Conservation (phyloP, 2,113 vertebrate species). For the Mustela lutreola region DNA sequence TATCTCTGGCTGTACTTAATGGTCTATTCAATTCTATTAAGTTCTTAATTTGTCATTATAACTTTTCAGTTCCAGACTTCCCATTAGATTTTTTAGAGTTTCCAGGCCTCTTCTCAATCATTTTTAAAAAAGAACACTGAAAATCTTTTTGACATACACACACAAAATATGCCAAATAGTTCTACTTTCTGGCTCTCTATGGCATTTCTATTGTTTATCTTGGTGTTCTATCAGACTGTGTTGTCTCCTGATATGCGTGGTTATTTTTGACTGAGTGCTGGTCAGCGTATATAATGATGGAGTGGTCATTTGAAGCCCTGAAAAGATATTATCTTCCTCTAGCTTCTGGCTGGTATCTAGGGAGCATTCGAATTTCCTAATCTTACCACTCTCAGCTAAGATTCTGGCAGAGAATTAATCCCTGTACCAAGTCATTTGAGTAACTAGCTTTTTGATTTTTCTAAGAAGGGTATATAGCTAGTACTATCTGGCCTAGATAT, state of each 20-base stretch:
- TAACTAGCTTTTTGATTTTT: constrained; percentile 38
- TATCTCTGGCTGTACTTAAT: neutral
- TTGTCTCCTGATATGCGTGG: neutral
- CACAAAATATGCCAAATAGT: neutral
- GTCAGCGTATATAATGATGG: neutral
- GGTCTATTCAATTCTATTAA: neutral
- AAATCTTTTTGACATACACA: neutral
- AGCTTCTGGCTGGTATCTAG: neutral
- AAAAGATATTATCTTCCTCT: neutral
- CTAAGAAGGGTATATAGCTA: neutral
- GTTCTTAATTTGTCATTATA: constrained; percentile 34
- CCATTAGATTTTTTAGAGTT: neutral
- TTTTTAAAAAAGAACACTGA: neutral
- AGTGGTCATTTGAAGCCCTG: neutral
- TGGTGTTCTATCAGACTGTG: neutral
- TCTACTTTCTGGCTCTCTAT: neutral
- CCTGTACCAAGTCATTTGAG: neutral
- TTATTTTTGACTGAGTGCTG: neutral
- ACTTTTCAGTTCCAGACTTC: constrained; percentile 43
- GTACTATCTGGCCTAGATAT: neutral
- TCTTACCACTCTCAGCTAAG: neutral
- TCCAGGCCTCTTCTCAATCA: neutral
- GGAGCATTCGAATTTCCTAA: neutral
- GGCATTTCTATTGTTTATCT: neutral
- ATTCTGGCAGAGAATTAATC: neutral